Evolutionary conservation across 1,140 invertebrate genomes (phyloP).

Genomic region (Platorchestia sp.): DNA sequence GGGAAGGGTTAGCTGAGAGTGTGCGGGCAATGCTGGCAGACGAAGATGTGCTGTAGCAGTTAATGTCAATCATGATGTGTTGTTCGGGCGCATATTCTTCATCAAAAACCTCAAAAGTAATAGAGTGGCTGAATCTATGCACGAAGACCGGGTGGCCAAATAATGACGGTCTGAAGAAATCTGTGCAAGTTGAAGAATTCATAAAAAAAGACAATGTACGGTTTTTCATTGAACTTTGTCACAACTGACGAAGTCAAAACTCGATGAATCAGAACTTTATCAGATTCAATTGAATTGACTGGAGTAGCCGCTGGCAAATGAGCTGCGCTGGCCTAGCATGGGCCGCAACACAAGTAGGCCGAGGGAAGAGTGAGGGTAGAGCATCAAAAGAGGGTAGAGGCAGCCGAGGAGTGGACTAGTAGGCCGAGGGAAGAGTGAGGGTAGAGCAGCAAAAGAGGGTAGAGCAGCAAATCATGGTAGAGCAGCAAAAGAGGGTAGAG

Average conservation of each 20-base stretch:
- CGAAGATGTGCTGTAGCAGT: background rate
- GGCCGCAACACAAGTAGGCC: background rate
- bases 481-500: background rate
- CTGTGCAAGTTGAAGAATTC: background rate
- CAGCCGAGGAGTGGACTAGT: no score
- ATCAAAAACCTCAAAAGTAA: background rate
- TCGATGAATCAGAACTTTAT: no score
- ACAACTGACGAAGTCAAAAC: background rate
- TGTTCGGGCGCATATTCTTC: background rate
- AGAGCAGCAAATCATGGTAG: background rate
- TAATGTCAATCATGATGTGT: background rate
- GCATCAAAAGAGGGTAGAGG: background rate
- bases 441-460: background rate
- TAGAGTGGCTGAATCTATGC: background rate
- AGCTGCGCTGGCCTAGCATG: no score
- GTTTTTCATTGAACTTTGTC: background rate
- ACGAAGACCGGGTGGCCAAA: background rate
- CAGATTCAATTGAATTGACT: background rate
- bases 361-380: background rate
- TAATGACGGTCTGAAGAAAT: background rate
- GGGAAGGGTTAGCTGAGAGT: background rate
- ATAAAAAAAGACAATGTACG: background rate
- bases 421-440: background rate
- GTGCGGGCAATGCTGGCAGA: background rate
- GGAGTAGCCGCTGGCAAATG: background rate